Conservation (phyloP, 2,888 invertebrate species). For the Pinctada fucata region DNA sequence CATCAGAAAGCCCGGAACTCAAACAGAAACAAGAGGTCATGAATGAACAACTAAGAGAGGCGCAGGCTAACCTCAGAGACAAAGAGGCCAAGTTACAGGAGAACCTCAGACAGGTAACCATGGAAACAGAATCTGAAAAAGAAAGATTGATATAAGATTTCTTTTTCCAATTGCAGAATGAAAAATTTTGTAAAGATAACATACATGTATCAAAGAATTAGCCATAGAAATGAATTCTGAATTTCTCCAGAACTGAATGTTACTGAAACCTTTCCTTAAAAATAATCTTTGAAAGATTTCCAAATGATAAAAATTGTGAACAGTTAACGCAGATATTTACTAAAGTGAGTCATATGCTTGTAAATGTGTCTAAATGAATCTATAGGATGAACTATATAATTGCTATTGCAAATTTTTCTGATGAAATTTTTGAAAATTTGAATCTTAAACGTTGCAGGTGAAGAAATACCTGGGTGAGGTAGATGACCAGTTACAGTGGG, state of each 20-base stretch:
- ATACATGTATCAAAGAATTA: neutral
- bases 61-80: constrained; percentile 69
- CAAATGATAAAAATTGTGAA: too few species aligned
- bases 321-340: too few species aligned
- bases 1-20: constrained; percentile 55
- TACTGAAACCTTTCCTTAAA: too few species aligned
- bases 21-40: constrained; percentile 70
- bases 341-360: too few species aligned
- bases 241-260: neutral
- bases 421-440: too few species aligned
- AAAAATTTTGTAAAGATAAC: neutral
- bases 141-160: too few species aligned
- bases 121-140: too few species aligned
- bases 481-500: constrained; percentile 73
- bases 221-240: neutral
- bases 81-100: constrained; percentile 75
- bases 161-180: too few species aligned
- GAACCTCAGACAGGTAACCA: constrained; percentile 67
- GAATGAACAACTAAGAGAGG: constrained; percentile 68
- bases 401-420: too few species aligned
- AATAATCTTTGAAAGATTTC: too few species aligned
- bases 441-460: constrained; percentile 56
- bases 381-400: too few species aligned
- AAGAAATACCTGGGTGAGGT: constrained; percentile 75
- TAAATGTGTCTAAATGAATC: too few species aligned